A percentile compares a stretch with the other conserved stretches of the same genome.
Evolutionary conservation across 2,888 invertebrate genomes (phyloP).

Genomic region (Trachelus troglodyta): DNA sequence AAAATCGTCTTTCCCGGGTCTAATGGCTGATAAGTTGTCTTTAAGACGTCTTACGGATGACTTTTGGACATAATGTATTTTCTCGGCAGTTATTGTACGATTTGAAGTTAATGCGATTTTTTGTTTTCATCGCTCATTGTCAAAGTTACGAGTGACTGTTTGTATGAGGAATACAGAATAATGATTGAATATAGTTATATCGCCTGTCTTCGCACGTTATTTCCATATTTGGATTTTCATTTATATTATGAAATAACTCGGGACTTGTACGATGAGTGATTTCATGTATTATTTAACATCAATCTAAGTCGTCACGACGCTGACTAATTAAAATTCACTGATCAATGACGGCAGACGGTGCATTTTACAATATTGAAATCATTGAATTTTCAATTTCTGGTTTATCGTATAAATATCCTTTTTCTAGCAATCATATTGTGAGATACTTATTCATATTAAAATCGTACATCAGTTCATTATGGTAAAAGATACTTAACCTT

Average conservation of each 20-base stretch:
- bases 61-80: not conserved
- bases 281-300: not conserved
- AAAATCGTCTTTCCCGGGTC: not conserved
- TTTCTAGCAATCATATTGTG: not conserved
- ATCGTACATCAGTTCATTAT: not conserved
- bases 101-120: not conserved
- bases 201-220: not conserved
- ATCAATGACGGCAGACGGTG: not conserved
- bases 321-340: not conserved
- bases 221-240: not conserved
- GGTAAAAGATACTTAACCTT: not conserved
- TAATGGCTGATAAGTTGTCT: not conserved
- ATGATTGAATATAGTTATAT: not conserved
- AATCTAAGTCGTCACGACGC: not conserved
- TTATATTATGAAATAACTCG: not conserved
- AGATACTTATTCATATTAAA: not conserved
- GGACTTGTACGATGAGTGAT: not conserved
- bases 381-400: not conserved
- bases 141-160: not conserved
- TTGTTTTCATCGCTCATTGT: not conserved
- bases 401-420: not conserved
- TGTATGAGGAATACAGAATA: not conserved
- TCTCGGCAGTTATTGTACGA: not conserved
- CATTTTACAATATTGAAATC: not conserved
- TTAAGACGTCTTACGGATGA: not conserved